A percentile compares a stretch with the other conserved stretches of the same genome.
These are phyloP conservation scores for Pseudobourletiella spinata DNA, from an alignment of 1,140 invertebrate genomes.

Conservation along the genomic window DNA sequence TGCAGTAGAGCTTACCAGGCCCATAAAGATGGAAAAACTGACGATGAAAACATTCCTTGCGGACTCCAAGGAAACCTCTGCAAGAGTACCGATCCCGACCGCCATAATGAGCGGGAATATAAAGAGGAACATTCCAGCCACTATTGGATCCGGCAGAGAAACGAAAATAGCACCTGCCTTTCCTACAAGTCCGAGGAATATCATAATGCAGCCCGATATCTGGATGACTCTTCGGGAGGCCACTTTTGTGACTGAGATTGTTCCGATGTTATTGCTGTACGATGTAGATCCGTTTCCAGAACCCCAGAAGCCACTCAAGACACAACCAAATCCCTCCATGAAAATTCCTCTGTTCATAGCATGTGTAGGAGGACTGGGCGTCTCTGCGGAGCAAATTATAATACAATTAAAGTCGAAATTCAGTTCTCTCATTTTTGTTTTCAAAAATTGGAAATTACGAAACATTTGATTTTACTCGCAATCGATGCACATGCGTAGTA, in stretches of 20 bases:
- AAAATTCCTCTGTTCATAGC: constrained; percentile 65
- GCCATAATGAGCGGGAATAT: constrained; percentile 72
- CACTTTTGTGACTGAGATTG: constrained; percentile 43
- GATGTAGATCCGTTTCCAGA: constrained; percentile 53
- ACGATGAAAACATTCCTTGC: constrained; percentile 75
- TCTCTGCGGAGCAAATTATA: constrained; percentile 50
- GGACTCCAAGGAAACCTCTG: constrained; percentile 68
- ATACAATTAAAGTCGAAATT: neutral
- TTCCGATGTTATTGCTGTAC: constrained; percentile 80
- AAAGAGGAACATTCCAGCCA: constrained; percentile 63
- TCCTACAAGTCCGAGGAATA: constrained; percentile 66
- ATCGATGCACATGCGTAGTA: constrained; percentile 77
- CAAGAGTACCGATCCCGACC: constrained; percentile 48
- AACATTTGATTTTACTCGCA: constrained; percentile 53
- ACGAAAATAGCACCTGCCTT: constrained; percentile 78
- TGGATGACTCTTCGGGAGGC: constrained; percentile 54
- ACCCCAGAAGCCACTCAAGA: constrained; percentile 63
- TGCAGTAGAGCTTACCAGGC: constrained; percentile 54
- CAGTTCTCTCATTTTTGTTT: neutral
- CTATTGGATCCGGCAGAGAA: constrained; percentile 54
- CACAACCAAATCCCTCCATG: constrained; percentile 71
- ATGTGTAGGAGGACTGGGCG: constrained; percentile 68
- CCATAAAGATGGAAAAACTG: constrained; percentile 75
- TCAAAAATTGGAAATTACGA: too few relatives aligned
- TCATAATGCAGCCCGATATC: constrained; percentile 64